Conservation (phyloP, 2,888 invertebrate genomes). For the Mallateleia sp. region DNA sequence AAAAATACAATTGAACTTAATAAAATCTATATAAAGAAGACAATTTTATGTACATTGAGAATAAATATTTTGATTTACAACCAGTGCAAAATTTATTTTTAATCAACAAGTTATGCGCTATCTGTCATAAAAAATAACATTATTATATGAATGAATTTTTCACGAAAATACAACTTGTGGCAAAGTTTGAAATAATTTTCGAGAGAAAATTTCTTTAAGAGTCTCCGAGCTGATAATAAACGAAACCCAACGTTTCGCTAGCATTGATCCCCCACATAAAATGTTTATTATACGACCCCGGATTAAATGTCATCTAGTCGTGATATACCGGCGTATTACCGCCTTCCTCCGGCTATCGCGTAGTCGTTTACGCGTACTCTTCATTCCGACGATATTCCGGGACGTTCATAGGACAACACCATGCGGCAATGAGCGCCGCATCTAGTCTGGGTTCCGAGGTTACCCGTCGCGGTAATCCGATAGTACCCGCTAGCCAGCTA, state of each 20-base stretch:
- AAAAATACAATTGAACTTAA: too few relatives aligned
- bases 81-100: too few relatives aligned
- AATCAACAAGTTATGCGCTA: too few relatives aligned
- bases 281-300: conserved; percentile 45
- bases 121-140: too few relatives aligned
- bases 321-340: conserved; percentile 43
- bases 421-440: not conserved
- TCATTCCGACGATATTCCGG: conserved; percentile 41
- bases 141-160: not conserved
- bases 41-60: too few relatives aligned
- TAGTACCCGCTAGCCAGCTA: conserved; percentile 12
- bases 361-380: conserved; percentile 45
- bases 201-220: not conserved
- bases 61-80: too few relatives aligned
- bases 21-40: too few relatives aligned
- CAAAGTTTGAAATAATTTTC: conserved; percentile 17
- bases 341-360: conserved; percentile 36
- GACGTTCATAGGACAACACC: conserved; percentile 27
- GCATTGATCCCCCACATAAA: conserved; percentile 44
- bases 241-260: conserved; percentile 34
- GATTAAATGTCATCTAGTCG: conserved; percentile 52
- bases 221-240: conserved; percentile 30
- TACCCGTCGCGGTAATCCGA: conserved; percentile 13
- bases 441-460: conserved; percentile 3
- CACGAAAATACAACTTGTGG: not conserved